Base-by-base conservation (phyloP, 53 echinoderm and acorn worm species). In the Echinarachnius parma region DNA sequence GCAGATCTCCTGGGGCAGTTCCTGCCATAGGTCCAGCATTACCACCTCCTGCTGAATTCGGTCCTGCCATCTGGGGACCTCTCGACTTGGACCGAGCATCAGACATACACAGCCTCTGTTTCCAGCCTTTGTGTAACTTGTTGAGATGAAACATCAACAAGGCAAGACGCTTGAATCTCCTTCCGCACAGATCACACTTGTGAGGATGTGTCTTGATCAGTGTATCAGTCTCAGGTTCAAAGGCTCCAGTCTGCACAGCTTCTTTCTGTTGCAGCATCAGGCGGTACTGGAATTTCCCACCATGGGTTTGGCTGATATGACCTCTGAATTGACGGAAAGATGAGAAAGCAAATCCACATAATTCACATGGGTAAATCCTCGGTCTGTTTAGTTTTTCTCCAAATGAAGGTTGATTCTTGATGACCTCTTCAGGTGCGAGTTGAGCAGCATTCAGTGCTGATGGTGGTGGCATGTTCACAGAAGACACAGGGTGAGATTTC, bases 51-150 rank as follows among this genome's bases (percentile, higher is more conserved):
- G 65, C 29, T 10, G 26, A 19, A 25, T 46, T 65, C n/a, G 37
- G 65, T n/a, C 28, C 65, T 14, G 65, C 28, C 2, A 36, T 37
- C n/a, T 39, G 62, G 29, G 65, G 29, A 11, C 31, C 50, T 21
- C 68, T 49, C 22, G 68, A 52, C 34, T 52, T 53, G 53, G 50
- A 50, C 52, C 68, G 31, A 3, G 52, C 68, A 68, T 68, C 52
- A 49, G 52, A 50, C 68, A 68, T 68, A 52, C 74, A 56, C 57
- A 56, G 42, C 28, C 74, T 72, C 74, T 72, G 74, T 30, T 72
- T 72, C 74, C 74, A 72, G 34, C 74, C 74, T 13, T 56, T 72
- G 74, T 72, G 74, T 44, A 72, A 42, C 27, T 72, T 72, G 53
- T 72, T 72, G 39, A 72, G 44, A 72, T 72, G 74, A n/a, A 35